Percentiles rank a stretch among this genome's conserved stretches.
Evolutionary conservation across 2,113 vertebrate genomes (phyloP).

Genomic region (Noctilio leporinus): DNA sequence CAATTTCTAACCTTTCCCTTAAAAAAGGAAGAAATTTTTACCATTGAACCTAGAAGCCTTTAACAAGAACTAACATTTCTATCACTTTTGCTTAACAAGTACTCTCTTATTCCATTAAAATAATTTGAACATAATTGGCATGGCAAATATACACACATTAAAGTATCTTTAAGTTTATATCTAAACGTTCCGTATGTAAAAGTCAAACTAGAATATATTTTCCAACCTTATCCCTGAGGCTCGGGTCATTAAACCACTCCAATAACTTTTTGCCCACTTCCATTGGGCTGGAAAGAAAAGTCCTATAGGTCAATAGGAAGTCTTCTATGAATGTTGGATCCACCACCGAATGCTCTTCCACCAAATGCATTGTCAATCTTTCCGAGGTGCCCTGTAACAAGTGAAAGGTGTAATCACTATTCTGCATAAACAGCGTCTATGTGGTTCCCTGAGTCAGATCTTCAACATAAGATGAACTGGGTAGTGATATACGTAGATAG

Average conservation of each 20-base stretch:
- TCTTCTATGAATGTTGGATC: slow-evolving; percentile 99
- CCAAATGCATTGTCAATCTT: slow-evolving; percentile 97
- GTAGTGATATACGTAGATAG: background rate
- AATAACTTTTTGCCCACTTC: slow-evolving; percentile 98
- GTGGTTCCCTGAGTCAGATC: background rate
- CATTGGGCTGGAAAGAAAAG: slow-evolving; percentile 98
- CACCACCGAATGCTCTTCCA: slow-evolving; percentile 98
- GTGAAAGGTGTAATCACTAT: background rate
- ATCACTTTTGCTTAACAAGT: slow-evolving; percentile 12
- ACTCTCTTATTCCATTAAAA: background rate
- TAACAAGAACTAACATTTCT: background rate
- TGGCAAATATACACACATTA: background rate
- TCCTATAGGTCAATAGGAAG: slow-evolving; percentile 96
- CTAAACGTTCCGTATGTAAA: background rate
- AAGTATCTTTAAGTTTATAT: background rate
- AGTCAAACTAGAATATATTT: slow-evolving; percentile 15
- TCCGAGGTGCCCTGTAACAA: slow-evolving; percentile 90
- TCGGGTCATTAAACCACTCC: slow-evolving; percentile 99
- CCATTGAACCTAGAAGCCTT: background rate
- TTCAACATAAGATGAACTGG: background rate
- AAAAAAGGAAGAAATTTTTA: background rate
- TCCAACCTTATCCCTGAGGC: slow-evolving; percentile 99
- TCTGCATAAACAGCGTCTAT: background rate
- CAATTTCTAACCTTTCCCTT: background rate
- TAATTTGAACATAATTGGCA: background rate